Conservation (phyloP, 1,140 invertebrate genomes). For the Aradophagus sp. region DNA sequence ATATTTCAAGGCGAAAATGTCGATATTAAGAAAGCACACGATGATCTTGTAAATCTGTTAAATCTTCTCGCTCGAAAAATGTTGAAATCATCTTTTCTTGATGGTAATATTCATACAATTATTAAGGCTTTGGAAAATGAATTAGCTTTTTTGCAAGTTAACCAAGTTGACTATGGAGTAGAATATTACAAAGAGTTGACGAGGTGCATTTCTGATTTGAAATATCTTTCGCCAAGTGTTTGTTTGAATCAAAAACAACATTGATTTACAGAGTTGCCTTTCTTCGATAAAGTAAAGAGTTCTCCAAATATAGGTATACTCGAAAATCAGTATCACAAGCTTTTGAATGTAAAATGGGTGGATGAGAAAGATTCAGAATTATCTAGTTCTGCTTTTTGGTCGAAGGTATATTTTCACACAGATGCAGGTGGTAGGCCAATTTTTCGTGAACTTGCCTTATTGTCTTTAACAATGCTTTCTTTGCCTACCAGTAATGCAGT, state of each 20-base stretch:
- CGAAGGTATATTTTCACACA: slow-evolving; percentile 32
- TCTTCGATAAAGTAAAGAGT: slow-evolving; percentile 21
- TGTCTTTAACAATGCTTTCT: slow-evolving; percentile 36
- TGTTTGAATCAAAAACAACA: slow-evolving; percentile 13
- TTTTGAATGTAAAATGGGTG: slow-evolving; percentile 30
- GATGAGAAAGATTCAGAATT: slow-evolving; percentile 3
- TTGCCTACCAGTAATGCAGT: slow-evolving; percentile 56
- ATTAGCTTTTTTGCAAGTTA: slow-evolving; percentile 26
- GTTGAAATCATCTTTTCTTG: slow-evolving; percentile 31
- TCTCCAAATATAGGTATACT: slow-evolving; percentile 21
- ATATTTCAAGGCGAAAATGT: slow-evolving; percentile 53
- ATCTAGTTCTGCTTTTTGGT: slow-evolving; percentile 44
- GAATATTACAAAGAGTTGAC: slow-evolving; percentile 31
- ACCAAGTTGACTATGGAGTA: slow-evolving; percentile 27
- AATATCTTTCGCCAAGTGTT: slow-evolving; percentile 5
- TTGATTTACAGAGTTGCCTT: slow-evolving; percentile 3
- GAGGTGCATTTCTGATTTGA: neutral
- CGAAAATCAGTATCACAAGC: slow-evolving; percentile 50
- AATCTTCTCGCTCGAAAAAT: slow-evolving; percentile 34
- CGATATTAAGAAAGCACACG: slow-evolving; percentile 44
- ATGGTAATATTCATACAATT: neutral
- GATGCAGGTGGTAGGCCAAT: slow-evolving; percentile 41
- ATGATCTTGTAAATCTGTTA: slow-evolving; percentile 44
- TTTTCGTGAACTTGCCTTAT: slow-evolving; percentile 45
- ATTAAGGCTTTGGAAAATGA: slow-evolving; percentile 37